A percentile compares a stretch with the other conserved stretches of the same genome.
Conservation (phyloP, 2,113 vertebrate genomes). For the Cyprinodon variegatus region DNA sequence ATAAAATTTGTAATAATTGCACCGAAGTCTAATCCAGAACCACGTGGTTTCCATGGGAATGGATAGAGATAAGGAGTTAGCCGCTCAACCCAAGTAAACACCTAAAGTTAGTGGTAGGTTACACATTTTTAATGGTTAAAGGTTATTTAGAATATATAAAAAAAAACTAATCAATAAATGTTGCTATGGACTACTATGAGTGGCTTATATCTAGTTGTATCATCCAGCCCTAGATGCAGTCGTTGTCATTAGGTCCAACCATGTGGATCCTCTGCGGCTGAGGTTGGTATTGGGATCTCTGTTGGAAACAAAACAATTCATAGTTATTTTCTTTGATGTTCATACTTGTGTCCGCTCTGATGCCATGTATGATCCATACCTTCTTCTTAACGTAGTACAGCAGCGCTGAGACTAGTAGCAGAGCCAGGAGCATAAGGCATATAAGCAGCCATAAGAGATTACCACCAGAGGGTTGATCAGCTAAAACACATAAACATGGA, state of each 20-base stretch:
- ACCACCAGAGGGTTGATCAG: rapidly evolving
- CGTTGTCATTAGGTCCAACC: conserved; percentile 87
- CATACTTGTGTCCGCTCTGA: not conserved
- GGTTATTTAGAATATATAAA: too few relatives aligned
- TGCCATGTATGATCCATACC: conserved; percentile 45
- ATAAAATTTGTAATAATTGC: too few relatives aligned
- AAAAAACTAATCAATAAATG: too few relatives aligned
- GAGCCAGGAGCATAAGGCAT: conserved; percentile 42
- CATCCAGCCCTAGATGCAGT: conserved; percentile 72
- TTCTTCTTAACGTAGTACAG: conserved; percentile 71
- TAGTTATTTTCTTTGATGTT: not conserved
- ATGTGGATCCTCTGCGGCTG: conserved; percentile 92
- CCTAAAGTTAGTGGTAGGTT: too few relatives aligned
- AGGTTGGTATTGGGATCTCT: conserved; percentile 88
- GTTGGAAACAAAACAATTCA: conserved; percentile 37
- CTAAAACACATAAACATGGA: conserved; percentile 20
- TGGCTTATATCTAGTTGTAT: too few relatives aligned
- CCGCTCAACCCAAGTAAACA: too few relatives aligned
- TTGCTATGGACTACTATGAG: too few relatives aligned
- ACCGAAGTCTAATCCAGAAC: too few relatives aligned
- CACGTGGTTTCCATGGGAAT: too few relatives aligned
- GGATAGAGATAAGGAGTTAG: too few relatives aligned
- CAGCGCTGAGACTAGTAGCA: conserved; percentile 33
- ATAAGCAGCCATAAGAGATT: conserved; percentile 15
- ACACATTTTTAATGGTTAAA: too few relatives aligned